These are phyloP conservation scores for Tamias sibiricus DNA, from an alignment of 2,113 vertebrate species.

Conservation along the genomic window DNA sequence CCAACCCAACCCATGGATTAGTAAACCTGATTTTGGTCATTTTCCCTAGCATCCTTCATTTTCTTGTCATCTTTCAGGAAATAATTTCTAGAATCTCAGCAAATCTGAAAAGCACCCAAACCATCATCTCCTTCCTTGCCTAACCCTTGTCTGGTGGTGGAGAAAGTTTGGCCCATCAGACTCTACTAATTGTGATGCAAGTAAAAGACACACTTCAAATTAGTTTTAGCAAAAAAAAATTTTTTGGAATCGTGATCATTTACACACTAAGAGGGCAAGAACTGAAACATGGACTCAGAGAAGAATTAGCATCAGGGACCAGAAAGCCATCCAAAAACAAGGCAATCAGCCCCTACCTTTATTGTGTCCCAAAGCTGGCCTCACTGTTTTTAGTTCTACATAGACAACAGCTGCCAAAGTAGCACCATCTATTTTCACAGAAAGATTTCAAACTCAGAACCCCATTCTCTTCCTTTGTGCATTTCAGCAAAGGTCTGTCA, in stretches of 20 bases:
- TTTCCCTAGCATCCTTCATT: background rate
- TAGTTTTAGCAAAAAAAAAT: background rate
- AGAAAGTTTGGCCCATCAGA: background rate
- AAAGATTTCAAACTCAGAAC: background rate
- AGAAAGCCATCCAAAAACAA: slow-evolving; percentile 2
- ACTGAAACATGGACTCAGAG: background rate
- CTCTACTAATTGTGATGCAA: background rate
- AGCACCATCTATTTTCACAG: background rate
- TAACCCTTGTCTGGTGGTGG: background rate
- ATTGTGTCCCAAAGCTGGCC: background rate
- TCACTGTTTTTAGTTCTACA: background rate
- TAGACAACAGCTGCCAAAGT: background rate
- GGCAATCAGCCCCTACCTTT: background rate
- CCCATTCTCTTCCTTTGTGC: background rate
- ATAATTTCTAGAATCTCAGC: slow-evolving; percentile 14
- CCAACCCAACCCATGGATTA: background rate
- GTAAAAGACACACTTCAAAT: background rate
- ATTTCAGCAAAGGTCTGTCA: background rate
- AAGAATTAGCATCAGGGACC: background rate
- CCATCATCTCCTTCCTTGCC: background rate
- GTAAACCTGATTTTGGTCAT: background rate
- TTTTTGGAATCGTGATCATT: slow-evolving; percentile 5
- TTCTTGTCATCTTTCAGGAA: background rate
- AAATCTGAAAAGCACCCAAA: background rate
- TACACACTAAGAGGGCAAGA: background rate